Evolutionary conservation across 30 jellyfish, hydroid and myxozoan species (phyloP).

Genomic region (Sanderia malayensis): DNA sequence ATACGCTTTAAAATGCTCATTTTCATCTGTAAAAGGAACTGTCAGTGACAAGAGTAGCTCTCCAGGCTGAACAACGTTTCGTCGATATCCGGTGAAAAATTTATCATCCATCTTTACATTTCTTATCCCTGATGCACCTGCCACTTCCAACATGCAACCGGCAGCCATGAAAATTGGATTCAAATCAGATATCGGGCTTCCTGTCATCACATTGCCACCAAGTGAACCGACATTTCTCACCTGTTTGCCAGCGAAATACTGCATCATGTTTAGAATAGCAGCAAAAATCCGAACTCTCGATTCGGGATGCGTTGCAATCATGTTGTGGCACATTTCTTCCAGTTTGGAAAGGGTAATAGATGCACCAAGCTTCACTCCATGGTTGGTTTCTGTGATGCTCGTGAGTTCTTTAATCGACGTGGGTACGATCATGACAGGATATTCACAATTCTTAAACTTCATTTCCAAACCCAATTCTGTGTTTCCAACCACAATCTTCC

Average conservation of each 20-base stretch:
- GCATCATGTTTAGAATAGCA: conserved; percentile 28
- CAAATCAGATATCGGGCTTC: conserved; percentile 34
- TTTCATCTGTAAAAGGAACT: conserved; percentile 14
- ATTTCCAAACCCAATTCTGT: conserved; percentile 45
- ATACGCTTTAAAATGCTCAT: too few relatives aligned
- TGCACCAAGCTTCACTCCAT: conserved; percentile 34
- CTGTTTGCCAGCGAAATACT: too few relatives aligned
- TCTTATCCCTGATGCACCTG: not conserved
- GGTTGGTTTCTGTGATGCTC: not conserved
- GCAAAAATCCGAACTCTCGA: conserved; percentile 16
- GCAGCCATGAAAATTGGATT: conserved; percentile 50
- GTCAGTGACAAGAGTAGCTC: not conserved
- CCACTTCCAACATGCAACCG: too few relatives aligned
- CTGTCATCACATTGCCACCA: conserved; percentile 48
- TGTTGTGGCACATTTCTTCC: conserved; percentile 11
- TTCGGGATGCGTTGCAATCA: not conserved
- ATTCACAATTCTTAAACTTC: conserved; percentile 14
- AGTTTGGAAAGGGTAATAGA: conserved; percentile 16
- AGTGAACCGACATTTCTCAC: conserved; percentile 24
- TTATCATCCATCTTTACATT: conserved; percentile 17
- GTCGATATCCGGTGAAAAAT: not conserved
- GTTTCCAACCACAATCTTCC: conserved; percentile 39
- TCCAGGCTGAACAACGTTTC: not conserved
- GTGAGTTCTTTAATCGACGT: conserved; percentile 30
- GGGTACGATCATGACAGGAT: conserved; percentile 31